phyloP scores from a whole-genome alignment of 2,888 invertebrate species.

The Erebia ligea region DNA sequence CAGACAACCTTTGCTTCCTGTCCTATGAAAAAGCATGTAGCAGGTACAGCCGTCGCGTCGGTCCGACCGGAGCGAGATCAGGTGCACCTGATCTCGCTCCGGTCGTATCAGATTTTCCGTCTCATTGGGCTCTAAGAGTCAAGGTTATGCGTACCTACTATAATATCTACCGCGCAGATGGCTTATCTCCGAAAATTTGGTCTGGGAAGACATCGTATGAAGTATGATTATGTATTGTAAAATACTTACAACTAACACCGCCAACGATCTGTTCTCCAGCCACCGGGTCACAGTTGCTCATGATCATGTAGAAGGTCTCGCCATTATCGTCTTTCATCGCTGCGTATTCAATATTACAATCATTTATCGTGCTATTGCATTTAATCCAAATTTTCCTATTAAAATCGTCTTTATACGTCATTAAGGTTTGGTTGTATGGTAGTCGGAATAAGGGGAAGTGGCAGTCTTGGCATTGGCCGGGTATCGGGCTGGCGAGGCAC shows the following conservation, averaged over 20 bases:
- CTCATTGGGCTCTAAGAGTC: too few species aligned
- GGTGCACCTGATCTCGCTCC: too few species aligned
- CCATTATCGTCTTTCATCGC: slow-evolving; percentile 52
- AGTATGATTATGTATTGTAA: not conserved
- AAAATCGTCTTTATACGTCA: slow-evolving; percentile 45
- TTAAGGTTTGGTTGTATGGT: slow-evolving; percentile 48
- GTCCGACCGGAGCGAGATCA: too few species aligned
- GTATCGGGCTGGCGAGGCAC: slow-evolving; percentile 54
- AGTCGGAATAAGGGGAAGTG: slow-evolving; percentile 44
- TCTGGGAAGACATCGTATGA: too few species aligned
- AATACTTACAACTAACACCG: slow-evolving; percentile 54
- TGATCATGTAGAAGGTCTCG: slow-evolving; percentile 55
- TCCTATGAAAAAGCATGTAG: too few species aligned
- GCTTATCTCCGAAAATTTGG: too few species aligned
- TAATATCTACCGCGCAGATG: too few species aligned
- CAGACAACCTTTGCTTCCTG: too few species aligned
- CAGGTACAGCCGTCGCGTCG: too few species aligned
- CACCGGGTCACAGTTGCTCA: slow-evolving; percentile 50
- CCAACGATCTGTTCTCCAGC: slow-evolving; percentile 41
- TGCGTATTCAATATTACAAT: slow-evolving; percentile 53
- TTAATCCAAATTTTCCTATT: slow-evolving; percentile 59
- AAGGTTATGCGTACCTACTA: too few species aligned
- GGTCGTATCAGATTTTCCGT: too few species aligned
- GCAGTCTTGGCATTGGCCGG: slow-evolving; percentile 43
- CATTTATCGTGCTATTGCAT: slow-evolving; percentile 55